These are phyloP conservation scores for Melanotaenia parkinsoni DNA, from an alignment of 2,797 vertebrate species.

Conservation along the genomic window DNA sequence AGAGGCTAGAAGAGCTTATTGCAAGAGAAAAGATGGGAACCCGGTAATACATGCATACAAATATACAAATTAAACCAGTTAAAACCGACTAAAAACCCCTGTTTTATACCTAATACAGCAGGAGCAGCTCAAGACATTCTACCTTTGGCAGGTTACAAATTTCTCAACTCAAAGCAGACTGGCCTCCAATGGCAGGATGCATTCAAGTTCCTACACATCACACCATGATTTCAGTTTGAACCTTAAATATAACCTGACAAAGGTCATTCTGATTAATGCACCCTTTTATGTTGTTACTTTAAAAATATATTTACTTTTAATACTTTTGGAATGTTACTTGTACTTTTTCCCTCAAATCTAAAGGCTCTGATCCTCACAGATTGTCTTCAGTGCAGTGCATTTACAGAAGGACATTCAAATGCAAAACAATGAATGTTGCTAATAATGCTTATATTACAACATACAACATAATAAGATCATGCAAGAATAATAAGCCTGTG, in stretches of 20 bases:
- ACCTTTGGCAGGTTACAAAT: too few species aligned
- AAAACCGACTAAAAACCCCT: too few species aligned
- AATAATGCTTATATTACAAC: conserved; percentile 16
- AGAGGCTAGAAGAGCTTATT: too few species aligned
- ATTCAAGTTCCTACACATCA: too few species aligned
- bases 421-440: conserved; percentile 27
- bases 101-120: too few species aligned
- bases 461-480: conserved; percentile 16
- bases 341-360: neutral
- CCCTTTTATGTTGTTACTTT: neutral
- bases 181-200: too few species aligned
- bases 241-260: neutral
- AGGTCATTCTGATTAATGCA: neutral
- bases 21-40: too few species aligned
- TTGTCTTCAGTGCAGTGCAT: conserved; percentile 15
- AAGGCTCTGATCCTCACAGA: neutral
- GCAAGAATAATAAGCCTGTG: conserved; percentile 16
- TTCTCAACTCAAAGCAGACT: too few species aligned
- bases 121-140: too few species aligned
- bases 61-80: too few species aligned
- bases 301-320: neutral
- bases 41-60: too few species aligned
- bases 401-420: conserved; percentile 40
- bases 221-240: too few species aligned
- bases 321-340: neutral